These are phyloP conservation scores for Sepiola atlantica DNA, from an alignment of 2,888 invertebrate species.

Conservation along the genomic window DNA sequence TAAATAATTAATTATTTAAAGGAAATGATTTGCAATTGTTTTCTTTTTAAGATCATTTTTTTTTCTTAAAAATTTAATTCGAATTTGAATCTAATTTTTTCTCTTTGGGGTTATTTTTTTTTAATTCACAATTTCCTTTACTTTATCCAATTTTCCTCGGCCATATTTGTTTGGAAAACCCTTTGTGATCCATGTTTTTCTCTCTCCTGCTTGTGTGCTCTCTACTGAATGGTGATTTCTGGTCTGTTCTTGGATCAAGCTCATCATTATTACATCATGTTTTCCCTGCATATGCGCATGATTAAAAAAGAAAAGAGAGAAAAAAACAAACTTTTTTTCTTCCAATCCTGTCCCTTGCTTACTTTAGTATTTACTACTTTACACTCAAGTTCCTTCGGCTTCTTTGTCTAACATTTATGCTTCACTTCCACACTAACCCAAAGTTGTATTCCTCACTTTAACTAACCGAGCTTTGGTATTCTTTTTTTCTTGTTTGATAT, in stretches of 20 bases:
- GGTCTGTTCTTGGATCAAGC: constrained; percentile 33
- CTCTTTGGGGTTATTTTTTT: neutral
- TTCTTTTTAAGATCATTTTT: neutral
- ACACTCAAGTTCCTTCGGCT: constrained; percentile 38
- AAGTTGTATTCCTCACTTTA: constrained; percentile 45
- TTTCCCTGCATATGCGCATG: constrained; percentile 46
- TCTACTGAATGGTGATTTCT: constrained; percentile 3
- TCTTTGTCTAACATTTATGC: constrained; percentile 1
- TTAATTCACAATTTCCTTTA: neutral
- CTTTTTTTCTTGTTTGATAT: neutral
- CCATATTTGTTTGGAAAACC: constrained; percentile 33
- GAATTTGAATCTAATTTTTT: too few relatives aligned
- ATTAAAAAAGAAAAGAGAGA: neutral
- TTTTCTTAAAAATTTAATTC: neutral
- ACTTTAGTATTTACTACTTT: neutral
- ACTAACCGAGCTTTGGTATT: neutral
- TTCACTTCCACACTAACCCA: constrained; percentile 41
- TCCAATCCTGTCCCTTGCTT: constrained; percentile 42
- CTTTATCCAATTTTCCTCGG: neutral
- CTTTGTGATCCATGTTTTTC: constrained; percentile 39
- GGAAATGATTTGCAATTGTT: neutral
- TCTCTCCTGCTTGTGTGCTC: constrained; percentile 44
- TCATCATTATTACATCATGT: constrained; percentile 34
- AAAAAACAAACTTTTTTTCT: neutral
- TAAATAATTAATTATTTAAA: neutral